phyloP scores from a whole-genome alignment of 2,797 vertebrate genomes.

The Decapterus maruadsi region DNA sequence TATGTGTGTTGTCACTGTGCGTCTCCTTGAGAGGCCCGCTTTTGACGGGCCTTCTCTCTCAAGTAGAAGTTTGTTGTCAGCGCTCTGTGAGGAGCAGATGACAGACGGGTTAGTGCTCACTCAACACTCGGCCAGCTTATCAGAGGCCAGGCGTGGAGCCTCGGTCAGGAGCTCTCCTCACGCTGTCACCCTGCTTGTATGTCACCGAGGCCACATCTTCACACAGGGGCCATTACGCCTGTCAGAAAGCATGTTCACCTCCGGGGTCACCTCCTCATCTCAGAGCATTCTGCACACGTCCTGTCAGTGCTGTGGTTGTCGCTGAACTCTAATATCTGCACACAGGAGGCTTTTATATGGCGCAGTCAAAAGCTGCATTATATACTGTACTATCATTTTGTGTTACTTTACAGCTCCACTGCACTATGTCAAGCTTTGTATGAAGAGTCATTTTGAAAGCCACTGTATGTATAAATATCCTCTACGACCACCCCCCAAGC shows the following conservation, averaged over 20 bases:
- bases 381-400: too few species aligned
- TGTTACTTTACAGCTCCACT: too few species aligned
- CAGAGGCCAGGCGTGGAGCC: constrained; percentile 51
- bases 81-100: constrained; percentile 44
- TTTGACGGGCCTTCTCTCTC: constrained; percentile 44
- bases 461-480: too few species aligned
- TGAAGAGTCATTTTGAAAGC: too few species aligned
- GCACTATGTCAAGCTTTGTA: too few species aligned
- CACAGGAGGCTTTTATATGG: not conserved
- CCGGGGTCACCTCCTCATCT: constrained; percentile 33
- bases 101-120: constrained; percentile 57
- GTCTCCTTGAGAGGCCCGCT: constrained; percentile 18
- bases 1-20: constrained; percentile 23
- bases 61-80: constrained; percentile 61
- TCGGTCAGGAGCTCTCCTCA: constrained; percentile 50
- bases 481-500: not conserved
- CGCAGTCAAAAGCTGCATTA: not conserved
- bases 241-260: constrained; percentile 29
- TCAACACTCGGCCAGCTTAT: constrained; percentile 66
- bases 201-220: constrained; percentile 52
- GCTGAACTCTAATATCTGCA: constrained; percentile 18
- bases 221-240: constrained; percentile 48
- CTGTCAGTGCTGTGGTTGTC: constrained; percentile 21
- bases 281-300: constrained; percentile 4
- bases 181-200: constrained; percentile 48